phyloP scores from a whole-genome alignment of 2,797 vertebrate genomes.

The Sebastes hubbsi region DNA sequence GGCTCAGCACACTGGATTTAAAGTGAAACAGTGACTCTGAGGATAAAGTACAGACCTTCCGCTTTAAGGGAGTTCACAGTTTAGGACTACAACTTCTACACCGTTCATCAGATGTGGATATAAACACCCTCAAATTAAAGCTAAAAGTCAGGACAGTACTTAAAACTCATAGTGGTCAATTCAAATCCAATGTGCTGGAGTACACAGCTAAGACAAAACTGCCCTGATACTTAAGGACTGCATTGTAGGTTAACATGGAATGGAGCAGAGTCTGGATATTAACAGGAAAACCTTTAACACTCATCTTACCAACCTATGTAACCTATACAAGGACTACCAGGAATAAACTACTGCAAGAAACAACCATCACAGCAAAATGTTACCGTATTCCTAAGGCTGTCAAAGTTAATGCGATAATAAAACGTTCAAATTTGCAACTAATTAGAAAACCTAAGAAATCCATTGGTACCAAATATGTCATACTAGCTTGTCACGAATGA shows the following conservation, averaged over 20 bases:
- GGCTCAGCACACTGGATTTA: conserved; percentile 14
- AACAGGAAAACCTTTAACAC: neutral
- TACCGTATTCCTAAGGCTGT: too few relatives aligned
- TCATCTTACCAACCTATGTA: too few relatives aligned
- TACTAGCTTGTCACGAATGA: too few relatives aligned
- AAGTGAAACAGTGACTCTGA: conserved; percentile 15
- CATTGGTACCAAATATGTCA: accelerated
- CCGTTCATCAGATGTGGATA: neutral
- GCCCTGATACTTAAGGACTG: neutral
- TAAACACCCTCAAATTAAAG: neutral
- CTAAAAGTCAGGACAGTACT: neutral
- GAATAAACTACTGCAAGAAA: too few relatives aligned
- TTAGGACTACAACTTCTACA: neutral
- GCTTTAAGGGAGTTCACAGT: neutral
- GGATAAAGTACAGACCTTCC: conserved; percentile 17
- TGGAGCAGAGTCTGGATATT: neutral
- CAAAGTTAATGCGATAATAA: too few relatives aligned
- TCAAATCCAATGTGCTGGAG: neutral
- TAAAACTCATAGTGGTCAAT: neutral
- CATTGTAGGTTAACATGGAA: accelerated
- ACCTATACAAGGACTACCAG: too few relatives aligned
- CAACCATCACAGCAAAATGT: too few relatives aligned
- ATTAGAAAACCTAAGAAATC: too few relatives aligned
- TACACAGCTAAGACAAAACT: neutral
- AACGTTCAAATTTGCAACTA: too few relatives aligned